Evolutionary conservation across 2,113 vertebrate species (phyloP), one percentile per base, ranked within the genome.

Genomic region (Silurus glanis): DNA sequence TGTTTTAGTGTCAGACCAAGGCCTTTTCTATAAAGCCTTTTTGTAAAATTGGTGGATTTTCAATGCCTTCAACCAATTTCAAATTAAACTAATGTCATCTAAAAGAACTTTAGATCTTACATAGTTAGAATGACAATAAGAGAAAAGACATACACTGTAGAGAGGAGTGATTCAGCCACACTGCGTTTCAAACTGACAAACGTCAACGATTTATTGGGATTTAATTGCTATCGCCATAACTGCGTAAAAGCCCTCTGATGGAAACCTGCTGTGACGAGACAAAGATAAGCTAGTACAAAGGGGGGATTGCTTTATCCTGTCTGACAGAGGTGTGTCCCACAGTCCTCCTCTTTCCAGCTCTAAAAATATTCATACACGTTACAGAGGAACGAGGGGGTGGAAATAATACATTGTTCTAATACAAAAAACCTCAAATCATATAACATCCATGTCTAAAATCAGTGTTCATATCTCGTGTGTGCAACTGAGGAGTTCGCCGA

Each of bases 351-450:
- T 56, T 67, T 71, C 37, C 81, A 47, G 28, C 79, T 84, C 80
- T 84, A 89, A 90, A 87, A 88, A 85, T 87, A 88, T 56, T 62
- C 59, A 79, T 74, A 21, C 51, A 10, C 23, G 28, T 58, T 84
- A 23, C 55, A 14, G 64, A 62, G 64, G 53, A 82, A n/a, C 49
- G 51, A n/a, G 1, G 23, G 49, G 49, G 67, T 47, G 51, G 47
- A 25, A 17, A 61, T 25, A 80, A 45, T 19, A 47, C 56, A 47
- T 45, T 21, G 55, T 13, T 61, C 71, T 51, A 49, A 12, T 49
- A 23, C 28, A 71, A 71, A 37, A 37, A 71, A 45, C 9, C 47
- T 23, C 19, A 51, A 74, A 21, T 74, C 47, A 10, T 23, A 49
- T 49, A 74, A 74, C 28, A 21, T 14, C 19, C 23, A 9, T 25